Percentiles rank a stretch among this genome's conserved stretches.
These are phyloP conservation scores for Excalfactoria chinensis DNA, from an alignment of 2,113 vertebrate species.

Conservation along the genomic window DNA sequence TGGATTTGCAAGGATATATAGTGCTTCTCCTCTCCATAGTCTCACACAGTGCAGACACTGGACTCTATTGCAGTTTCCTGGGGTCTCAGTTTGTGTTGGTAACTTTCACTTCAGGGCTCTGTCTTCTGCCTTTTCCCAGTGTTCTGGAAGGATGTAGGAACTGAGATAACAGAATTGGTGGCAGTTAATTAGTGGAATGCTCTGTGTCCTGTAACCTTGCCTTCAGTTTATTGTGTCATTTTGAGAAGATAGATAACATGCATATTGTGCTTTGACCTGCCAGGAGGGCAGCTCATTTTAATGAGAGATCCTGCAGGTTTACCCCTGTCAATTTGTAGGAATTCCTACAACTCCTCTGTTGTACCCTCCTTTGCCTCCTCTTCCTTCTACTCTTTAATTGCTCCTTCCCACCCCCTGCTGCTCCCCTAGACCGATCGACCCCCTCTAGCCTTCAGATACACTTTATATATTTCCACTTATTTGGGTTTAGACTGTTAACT, in stretches of 20 bases:
- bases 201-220: background rate
- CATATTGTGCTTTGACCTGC: background rate
- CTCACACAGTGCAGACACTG: fast-evolving
- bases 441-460: slow-evolving; percentile 47
- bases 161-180: background rate
- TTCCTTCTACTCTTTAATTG: slow-evolving; percentile 46
- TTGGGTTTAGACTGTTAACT: slow-evolving; percentile 59
- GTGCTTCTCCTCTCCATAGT: background rate
- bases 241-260: background rate
- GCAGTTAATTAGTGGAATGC: background rate
- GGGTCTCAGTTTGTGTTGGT: background rate
- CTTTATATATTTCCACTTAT: slow-evolving; percentile 52
- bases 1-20: background rate
- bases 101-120: background rate
- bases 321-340: background rate
- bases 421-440: slow-evolving; percentile 24
- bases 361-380: background rate
- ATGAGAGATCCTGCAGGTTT: background rate
- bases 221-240: background rate
- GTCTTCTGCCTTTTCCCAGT: background rate
- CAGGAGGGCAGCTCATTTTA: slow-evolving; percentile 30
- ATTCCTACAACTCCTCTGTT: background rate
- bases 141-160: background rate
- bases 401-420: background rate
- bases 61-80: background rate